Base-by-base conservation (phyloP, 2,113 vertebrate genomes). In the Lycaon pictus region DNA sequence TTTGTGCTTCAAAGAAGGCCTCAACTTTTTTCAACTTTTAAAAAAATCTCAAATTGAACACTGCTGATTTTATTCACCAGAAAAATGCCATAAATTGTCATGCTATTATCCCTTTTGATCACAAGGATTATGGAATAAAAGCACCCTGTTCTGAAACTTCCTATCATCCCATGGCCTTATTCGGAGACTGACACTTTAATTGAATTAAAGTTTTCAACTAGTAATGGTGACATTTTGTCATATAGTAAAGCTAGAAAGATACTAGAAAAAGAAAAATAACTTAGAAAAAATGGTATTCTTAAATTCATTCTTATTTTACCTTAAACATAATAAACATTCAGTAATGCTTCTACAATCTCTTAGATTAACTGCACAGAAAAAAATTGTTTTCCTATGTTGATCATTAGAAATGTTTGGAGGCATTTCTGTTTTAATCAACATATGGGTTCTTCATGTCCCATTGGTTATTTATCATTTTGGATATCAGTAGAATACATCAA, bases 1-100 rank as follows among this genome's bases (percentile, higher is more conserved):
- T 96, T 96, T 95, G 48, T 95, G 35, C 13, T 97, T 37, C 79
- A 95, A 81, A 92, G 55, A 80, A 89, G 37, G 72, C 74, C 93
- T 96, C 55, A 76, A 35, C 87, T 91, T 79, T 84, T 96, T 91
- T 96, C 65, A 94, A 77, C 22, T 90, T 23, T 35, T 93, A 81
- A 87, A 96, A 20, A 95, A 87, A 80, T 63, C 80, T 94, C 48
- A 82, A 80, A 88, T 16, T 37, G 32, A 51, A 51, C 48, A 56
- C 15, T 92, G 11, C 25, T 90, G 51, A 89, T 19, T 87, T 96
- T 80, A 94, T 63, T 89, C 37, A 90, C 37, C 20, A 87, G 55
- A 56, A 86, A 94, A 90, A 81, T 48, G 9, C 4, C 60, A 69
- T 77, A 62, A 67, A 2, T 53, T 93, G 51, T 69, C 27, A 37